These are phyloP conservation scores for Scomber scombrus DNA, from an alignment of 2,113 vertebrate genomes.

Conservation along the genomic window DNA sequence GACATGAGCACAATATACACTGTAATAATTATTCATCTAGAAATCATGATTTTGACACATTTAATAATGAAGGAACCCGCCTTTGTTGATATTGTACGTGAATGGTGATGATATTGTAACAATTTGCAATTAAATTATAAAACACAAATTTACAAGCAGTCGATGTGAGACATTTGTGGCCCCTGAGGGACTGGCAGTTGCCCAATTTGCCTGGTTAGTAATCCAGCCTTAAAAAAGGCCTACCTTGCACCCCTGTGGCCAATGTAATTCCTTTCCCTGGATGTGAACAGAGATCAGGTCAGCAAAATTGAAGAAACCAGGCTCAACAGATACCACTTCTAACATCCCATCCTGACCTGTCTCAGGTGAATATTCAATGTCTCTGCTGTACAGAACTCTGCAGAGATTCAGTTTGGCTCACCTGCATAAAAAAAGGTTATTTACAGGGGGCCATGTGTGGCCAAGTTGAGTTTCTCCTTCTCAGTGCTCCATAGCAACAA, in stretches of 20 bases:
- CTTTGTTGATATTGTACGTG: background rate
- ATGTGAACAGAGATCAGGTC: constrained; percentile 3
- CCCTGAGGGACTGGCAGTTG: background rate
- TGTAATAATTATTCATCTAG: background rate
- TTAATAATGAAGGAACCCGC: background rate
- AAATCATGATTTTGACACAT: background rate
- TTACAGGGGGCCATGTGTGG: constrained; percentile 41
- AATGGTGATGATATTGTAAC: background rate
- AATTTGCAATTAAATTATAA: background rate
- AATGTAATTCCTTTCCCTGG: constrained; percentile 7
- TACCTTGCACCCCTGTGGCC: constrained; percentile 3
- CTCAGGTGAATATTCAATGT: background rate
- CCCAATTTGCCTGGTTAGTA: constrained; percentile 5
- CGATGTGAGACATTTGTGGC: background rate
- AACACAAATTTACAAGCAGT: background rate
- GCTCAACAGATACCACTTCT: background rate
- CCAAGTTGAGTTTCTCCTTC: too few relatives aligned
- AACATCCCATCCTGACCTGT: background rate
- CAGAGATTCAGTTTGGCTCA: constrained; percentile 32
- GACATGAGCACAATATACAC: background rate
- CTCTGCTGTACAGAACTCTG: constrained; percentile 17
- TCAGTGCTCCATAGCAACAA: constrained; percentile 52
- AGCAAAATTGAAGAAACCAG: constrained; percentile 9
- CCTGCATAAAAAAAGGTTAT: constrained; percentile 30
- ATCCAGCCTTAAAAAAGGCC: background rate